Conservation (phyloP, 2,888 invertebrate genomes). For the Nymphalis polychloros region DNA sequence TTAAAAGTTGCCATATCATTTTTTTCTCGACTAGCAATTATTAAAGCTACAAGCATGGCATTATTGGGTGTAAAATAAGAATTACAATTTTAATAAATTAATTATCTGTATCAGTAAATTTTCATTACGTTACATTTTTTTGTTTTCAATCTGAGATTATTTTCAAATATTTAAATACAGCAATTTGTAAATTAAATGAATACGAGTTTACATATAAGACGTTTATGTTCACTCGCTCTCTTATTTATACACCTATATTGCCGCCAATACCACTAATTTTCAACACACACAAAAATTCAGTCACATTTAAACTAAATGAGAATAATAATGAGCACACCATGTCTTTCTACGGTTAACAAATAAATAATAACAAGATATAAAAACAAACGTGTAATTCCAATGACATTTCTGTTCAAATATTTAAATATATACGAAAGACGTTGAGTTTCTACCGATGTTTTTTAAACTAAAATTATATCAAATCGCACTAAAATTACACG, state of each 20-base stretch:
- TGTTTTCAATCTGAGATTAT: too few species aligned
- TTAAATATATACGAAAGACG: neutral
- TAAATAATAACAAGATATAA: constrained; percentile 47
- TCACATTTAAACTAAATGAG: constrained; percentile 21
- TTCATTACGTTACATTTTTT: neutral
- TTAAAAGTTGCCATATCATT: constrained; percentile 13
- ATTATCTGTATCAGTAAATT: neutral
- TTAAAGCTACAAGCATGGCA: constrained; percentile 26
- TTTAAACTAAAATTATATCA: neutral
- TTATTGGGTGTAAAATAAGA: neutral
- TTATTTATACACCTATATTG: constrained; percentile 8
- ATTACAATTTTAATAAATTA: neutral
- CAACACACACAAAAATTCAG: constrained; percentile 14
- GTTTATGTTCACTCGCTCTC: neutral
- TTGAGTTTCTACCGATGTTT: neutral
- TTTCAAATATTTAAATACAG: neutral
- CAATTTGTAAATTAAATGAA: neutral
- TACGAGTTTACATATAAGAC: neutral
- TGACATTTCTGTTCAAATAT: neutral
- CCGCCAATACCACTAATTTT: constrained; percentile 6
- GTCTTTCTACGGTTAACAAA: constrained; percentile 42
- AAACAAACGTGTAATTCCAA: constrained; percentile 29
- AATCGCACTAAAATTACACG: constrained; percentile 20
- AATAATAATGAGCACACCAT: constrained; percentile 37
- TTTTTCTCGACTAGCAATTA: constrained; percentile 20